These are phyloP conservation scores for Brachionus rubens DNA, from an alignment of 1,140 invertebrate species.

Conservation along the genomic window DNA sequence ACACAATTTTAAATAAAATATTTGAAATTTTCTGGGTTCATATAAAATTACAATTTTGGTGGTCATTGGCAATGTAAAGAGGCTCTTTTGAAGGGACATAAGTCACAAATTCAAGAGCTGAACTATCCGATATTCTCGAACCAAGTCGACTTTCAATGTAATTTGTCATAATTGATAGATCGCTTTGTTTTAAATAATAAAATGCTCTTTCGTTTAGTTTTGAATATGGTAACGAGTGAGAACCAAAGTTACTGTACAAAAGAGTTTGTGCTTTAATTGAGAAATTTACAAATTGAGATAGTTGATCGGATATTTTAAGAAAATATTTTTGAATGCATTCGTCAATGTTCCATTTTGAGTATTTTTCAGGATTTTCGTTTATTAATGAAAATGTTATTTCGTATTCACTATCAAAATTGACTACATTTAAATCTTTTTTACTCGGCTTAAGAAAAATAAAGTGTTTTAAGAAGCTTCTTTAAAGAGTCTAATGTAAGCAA, in stretches of 20 bases:
- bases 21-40: background rate
- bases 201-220: background rate
- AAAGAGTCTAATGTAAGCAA: no score
- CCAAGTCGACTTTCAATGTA: slow-evolving; percentile 39
- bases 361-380: slow-evolving; percentile 11
- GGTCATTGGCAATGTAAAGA: slow-evolving; percentile 1
- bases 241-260: slow-evolving; percentile 23
- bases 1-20: no score
- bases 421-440: slow-evolving; percentile 23
- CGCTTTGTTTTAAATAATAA: slow-evolving; percentile 14
- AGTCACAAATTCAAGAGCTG: slow-evolving; percentile 77
- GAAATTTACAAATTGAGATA: slow-evolving; percentile 7
- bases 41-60: slow-evolving; percentile 45
- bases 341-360: slow-evolving; percentile 39
- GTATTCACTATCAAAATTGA: slow-evolving; percentile 45
- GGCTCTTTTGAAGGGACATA: slow-evolving; percentile 72
- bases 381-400: slow-evolving; percentile 33
- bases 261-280: slow-evolving; percentile 34
- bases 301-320: background rate
- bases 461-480: background rate
- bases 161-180: slow-evolving; percentile 39
- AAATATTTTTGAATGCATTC: slow-evolving; percentile 18
- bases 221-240: background rate
- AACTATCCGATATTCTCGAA: slow-evolving; percentile 68
- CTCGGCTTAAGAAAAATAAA: background rate